These are phyloP conservation scores for Caenorhabditis uteleia DNA, from an alignment of 2,888 invertebrate genomes.

Conservation along the genomic window DNA sequence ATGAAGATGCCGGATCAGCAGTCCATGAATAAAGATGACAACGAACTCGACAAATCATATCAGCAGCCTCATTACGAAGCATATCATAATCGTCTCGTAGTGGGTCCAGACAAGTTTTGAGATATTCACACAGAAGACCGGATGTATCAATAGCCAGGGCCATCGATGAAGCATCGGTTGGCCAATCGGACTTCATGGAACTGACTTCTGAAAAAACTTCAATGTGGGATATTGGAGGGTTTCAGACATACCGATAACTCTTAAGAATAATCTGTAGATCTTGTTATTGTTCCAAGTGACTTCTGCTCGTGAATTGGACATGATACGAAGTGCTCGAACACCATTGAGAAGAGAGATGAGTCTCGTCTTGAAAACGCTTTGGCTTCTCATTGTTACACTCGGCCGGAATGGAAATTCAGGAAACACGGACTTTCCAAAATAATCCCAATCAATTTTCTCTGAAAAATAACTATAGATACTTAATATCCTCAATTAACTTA, in stretches of 20 bases:
- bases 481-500: neutral
- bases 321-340: constrained; percentile 24
- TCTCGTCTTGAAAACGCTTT: constrained; percentile 5
- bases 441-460: constrained; percentile 24
- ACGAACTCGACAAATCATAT: constrained; percentile 31
- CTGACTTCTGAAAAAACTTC: constrained; percentile 13
- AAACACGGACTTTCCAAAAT: too few relatives aligned
- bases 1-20: constrained; percentile 16
- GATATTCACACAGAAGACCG: constrained; percentile 22
- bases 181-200: constrained; percentile 7
- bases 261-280: constrained; percentile 28
- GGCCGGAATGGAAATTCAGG: too few relatives aligned
- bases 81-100: constrained; percentile 1
- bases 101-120: constrained; percentile 13
- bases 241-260: constrained; percentile 18
- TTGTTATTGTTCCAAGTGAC: constrained; percentile 14
- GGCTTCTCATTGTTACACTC: constrained; percentile 1
- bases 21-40: constrained; percentile 11
- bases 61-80: constrained; percentile 15
- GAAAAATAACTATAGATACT: neutral
- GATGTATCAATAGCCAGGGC: constrained; percentile 22
- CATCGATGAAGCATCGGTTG: constrained; percentile 11
- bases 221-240: too few relatives aligned
- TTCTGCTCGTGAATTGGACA: constrained; percentile 23
- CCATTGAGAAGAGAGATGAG: constrained; percentile 23